phyloP scores from a whole-genome alignment of 1,140 invertebrate species.

The Zaprionus africanus region DNA sequence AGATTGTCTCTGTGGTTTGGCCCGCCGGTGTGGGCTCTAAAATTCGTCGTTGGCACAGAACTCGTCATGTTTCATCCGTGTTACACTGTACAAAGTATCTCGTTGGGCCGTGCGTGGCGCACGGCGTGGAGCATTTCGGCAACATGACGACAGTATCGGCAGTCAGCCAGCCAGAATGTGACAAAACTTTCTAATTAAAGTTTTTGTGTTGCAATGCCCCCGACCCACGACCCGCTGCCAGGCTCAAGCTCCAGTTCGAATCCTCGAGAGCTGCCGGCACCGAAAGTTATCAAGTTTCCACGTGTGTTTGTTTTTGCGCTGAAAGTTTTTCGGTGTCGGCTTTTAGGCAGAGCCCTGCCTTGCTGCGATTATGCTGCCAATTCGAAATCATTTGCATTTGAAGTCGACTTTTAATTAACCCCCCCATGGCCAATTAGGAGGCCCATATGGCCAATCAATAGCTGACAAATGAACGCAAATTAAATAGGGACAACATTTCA shows the following conservation, averaged over 20 bases:
- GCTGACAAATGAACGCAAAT: slow-evolving; percentile 43
- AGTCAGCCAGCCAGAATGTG: slow-evolving; percentile 58
- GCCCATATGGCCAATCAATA: slow-evolving; percentile 43
- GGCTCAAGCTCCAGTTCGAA: background rate
- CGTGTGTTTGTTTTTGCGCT: slow-evolving; percentile 60
- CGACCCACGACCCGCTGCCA: background rate
- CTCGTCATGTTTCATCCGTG: slow-evolving; percentile 47
- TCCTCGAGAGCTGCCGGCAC: slow-evolving; percentile 24
- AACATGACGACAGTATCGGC: slow-evolving; percentile 36
- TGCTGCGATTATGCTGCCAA: slow-evolving; percentile 46
- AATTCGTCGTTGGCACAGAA: slow-evolving; percentile 49
- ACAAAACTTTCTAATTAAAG: slow-evolving; percentile 82
- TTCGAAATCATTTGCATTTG: slow-evolving; percentile 50
- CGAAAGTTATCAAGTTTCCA: slow-evolving; percentile 74
- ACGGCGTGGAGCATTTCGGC: slow-evolving; percentile 16
- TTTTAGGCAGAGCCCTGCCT: slow-evolving; percentile 74
- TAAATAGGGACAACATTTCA: slow-evolving; percentile 21
- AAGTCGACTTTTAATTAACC: slow-evolving; percentile 72
- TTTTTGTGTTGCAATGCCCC: slow-evolving; percentile 40
- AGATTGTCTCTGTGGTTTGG: slow-evolving; percentile 73
- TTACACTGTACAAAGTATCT: slow-evolving; percentile 47
- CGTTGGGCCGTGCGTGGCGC: background rate
- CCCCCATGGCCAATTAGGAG: slow-evolving; percentile 49
- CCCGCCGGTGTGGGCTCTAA: slow-evolving; percentile 45
- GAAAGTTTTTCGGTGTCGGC: slow-evolving; percentile 64